A percentile compares a stretch with the other conserved stretches of the same genome.
Evolutionary conservation across 2,797 vertebrate genomes (phyloP).

Genomic region (Centroberyx gerrardi): DNA sequence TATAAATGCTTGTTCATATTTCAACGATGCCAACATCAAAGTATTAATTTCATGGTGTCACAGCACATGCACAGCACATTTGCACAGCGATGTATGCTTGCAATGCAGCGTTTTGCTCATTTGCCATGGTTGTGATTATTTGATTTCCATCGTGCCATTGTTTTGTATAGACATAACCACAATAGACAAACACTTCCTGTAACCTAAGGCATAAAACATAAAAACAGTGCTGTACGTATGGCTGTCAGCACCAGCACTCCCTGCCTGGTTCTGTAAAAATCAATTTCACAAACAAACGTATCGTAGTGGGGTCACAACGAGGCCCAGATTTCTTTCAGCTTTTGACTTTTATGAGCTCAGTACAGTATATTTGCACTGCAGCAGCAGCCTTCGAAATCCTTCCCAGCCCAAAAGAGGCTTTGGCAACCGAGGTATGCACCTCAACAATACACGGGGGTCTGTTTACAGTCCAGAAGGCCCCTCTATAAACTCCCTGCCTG

Average conservation of each 20-base stretch:
- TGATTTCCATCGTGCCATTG: constrained; percentile 56
- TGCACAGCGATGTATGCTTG: constrained; percentile 51
- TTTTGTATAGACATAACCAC: constrained; percentile 54
- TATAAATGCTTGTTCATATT: constrained; percentile 69
- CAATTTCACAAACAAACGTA: constrained; percentile 59
- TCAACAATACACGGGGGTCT: constrained; percentile 80
- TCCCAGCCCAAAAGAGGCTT: constrained; percentile 69
- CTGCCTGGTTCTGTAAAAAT: constrained; percentile 33
- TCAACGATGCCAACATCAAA: constrained; percentile 73
- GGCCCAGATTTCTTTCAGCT: constrained; percentile 70
- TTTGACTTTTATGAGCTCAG: constrained; percentile 76
- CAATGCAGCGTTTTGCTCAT: constrained; percentile 31
- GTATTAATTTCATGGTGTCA: constrained; percentile 7
- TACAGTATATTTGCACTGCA: constrained; percentile 76
- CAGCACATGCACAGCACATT: constrained; percentile 68
- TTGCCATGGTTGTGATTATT: constrained; percentile 61
- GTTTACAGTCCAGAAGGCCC: constrained; percentile 80
- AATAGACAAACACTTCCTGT: constrained; percentile 63
- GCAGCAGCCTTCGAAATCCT: constrained; percentile 69
- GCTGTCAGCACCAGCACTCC: constrained; percentile 51
- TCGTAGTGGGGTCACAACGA: constrained; percentile 60
- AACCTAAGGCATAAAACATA: constrained; percentile 38
- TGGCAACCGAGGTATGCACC: constrained; percentile 75
- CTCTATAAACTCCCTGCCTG: constrained; percentile 75
- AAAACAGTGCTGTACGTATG: constrained; percentile 38